Conservation (phyloP, 2,113 vertebrate species). For the Pseudorectes ferrugineus region DNA sequence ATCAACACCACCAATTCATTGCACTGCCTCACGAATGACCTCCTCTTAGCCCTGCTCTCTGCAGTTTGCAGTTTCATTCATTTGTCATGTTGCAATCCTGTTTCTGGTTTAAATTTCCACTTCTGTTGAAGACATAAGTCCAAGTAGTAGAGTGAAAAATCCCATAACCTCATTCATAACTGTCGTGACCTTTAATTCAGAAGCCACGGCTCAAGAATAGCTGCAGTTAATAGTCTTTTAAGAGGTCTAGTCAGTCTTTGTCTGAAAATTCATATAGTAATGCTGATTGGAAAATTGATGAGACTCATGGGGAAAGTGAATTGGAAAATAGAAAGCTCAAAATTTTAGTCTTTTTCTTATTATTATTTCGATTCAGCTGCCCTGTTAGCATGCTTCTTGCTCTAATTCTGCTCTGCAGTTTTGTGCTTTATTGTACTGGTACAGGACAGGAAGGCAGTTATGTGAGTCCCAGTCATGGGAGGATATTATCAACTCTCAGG, state of each 20-base stretch:
- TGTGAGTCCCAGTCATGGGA: background rate
- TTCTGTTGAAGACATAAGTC: constrained; percentile 28
- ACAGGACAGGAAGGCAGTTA: background rate
- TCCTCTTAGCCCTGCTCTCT: constrained; percentile 32
- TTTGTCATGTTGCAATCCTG: constrained; percentile 53
- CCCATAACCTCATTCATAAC: constrained; percentile 50
- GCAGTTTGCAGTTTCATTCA: constrained; percentile 11
- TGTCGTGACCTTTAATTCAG: constrained; percentile 46
- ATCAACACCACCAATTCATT: constrained; percentile 32
- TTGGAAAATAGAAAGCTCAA: background rate
- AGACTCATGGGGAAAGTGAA: background rate
- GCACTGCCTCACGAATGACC: constrained; percentile 13
- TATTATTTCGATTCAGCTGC: background rate
- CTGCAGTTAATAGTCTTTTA: constrained; percentile 10
- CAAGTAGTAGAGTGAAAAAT: constrained; percentile 16
- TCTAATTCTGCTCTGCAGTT: background rate
- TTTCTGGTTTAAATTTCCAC: constrained; percentile 55
- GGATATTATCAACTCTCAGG: background rate
- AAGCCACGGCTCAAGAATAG: background rate
- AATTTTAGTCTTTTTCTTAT: background rate
- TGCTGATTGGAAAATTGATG: background rate
- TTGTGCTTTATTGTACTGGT: background rate
- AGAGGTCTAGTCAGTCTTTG: background rate
- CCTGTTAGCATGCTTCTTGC: background rate
- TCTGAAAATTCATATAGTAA: background rate